phyloP scores from a whole-genome alignment of 2,113 vertebrate species.

The Etheostoma cragini region DNA sequence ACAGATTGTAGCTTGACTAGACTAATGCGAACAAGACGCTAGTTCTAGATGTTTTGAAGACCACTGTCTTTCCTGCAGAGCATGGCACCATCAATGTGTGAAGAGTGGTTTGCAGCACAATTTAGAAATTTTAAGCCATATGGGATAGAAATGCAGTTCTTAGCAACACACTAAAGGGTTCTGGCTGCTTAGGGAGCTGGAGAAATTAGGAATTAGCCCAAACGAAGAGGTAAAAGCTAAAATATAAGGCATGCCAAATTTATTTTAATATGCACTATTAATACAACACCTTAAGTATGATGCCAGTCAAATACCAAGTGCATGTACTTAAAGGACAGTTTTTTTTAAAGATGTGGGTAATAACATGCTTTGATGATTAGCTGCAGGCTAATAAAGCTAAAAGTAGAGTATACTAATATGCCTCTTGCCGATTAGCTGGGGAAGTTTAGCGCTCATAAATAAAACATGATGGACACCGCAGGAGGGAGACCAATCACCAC shows the following conservation, averaged over 20 bases:
- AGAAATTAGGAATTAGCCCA: background rate
- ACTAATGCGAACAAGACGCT: background rate
- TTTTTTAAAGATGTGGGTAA: constrained; percentile 16
- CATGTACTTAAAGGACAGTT: background rate
- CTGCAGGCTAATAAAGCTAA: constrained; percentile 46
- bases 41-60: background rate
- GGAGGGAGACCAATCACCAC: constrained; percentile 44
- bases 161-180: background rate
- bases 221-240: background rate
- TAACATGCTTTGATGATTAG: constrained; percentile 50
- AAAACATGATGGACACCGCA: constrained; percentile 69
- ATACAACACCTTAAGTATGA: background rate
- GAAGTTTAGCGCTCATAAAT: constrained; percentile 71
- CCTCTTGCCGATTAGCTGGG: constrained; percentile 58
- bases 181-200: background rate
- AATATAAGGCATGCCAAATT: background rate
- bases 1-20: background rate
- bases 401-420: constrained; percentile 47
- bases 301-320: background rate
- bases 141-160: background rate
- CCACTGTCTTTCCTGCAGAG: background rate
- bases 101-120: background rate
- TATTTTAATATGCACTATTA: background rate
- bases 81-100: background rate
- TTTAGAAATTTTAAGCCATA: background rate